Percentiles rank a stretch among this genome's conserved stretches.
Evolutionary conservation across 2,113 vertebrate species (phyloP).

Genomic region (Mohoua ochrocephala): DNA sequence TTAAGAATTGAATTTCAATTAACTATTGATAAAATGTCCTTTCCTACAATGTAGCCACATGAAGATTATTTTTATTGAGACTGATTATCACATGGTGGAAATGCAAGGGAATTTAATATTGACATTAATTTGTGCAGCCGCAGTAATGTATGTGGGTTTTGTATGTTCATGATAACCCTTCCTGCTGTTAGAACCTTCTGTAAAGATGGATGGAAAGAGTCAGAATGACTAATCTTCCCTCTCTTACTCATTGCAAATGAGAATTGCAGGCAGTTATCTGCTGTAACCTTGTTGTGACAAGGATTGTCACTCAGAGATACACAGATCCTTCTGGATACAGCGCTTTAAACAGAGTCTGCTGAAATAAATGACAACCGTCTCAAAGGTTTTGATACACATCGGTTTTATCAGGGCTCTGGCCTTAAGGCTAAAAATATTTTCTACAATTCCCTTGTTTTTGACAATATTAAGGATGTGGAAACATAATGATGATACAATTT

Average conservation of each 20-base stretch:
- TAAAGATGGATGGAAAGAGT: neutral
- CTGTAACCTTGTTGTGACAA: constrained; percentile 25
- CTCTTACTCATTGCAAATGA: neutral
- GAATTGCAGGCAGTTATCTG: constrained; percentile 8
- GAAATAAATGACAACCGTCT: neutral
- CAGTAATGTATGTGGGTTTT: neutral
- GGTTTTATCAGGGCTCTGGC: neutral
- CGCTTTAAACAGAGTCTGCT: neutral
- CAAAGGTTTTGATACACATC: neutral
- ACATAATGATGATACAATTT: neutral
- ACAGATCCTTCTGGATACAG: neutral
- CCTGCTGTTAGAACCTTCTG: neutral
- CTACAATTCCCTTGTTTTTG: neutral
- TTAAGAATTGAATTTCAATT: neutral
- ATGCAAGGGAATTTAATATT: neutral
- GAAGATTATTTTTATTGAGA: neutral
- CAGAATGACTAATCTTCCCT: constrained; percentile 1
- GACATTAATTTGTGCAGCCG: neutral
- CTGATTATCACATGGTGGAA: neutral
- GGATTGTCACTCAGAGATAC: neutral
- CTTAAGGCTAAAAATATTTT: neutral
- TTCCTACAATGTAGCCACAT: neutral
- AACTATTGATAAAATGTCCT: neutral
- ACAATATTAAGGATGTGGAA: neutral
- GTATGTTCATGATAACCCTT: neutral